Conservation (phyloP, 2,113 vertebrate genomes). For the Cheilinus undulatus region DNA sequence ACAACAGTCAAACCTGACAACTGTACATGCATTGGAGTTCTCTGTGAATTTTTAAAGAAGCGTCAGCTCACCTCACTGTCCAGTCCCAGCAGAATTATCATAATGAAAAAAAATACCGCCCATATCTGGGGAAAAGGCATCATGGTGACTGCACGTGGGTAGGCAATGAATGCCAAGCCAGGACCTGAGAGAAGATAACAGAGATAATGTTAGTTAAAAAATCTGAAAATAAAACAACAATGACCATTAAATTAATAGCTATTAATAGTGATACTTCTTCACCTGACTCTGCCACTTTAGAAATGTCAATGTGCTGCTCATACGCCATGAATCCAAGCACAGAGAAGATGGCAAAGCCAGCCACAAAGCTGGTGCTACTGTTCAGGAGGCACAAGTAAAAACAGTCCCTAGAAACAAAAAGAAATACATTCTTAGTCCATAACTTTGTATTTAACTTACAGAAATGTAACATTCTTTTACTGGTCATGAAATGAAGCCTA, state of each 20-base stretch:
- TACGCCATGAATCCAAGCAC: conserved; percentile 92
- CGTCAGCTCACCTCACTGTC: conserved; percentile 81
- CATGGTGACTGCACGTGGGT: conserved; percentile 85
- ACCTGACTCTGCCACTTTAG: conserved; percentile 92
- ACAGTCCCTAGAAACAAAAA: conserved; percentile 86
- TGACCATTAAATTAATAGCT: not conserved
- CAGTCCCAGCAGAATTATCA: conserved; percentile 85
- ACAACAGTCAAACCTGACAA: not conserved
- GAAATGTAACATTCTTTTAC: too few species aligned
- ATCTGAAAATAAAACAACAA: not conserved
- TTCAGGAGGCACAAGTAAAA: conserved; percentile 93
- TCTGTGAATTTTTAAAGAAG: not conserved
- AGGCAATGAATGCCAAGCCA: conserved; percentile 85
- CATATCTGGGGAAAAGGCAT: conserved; percentile 86
- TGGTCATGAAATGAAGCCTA: too few species aligned
- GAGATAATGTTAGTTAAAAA: not conserved
- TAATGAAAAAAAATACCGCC: conserved; percentile 84
- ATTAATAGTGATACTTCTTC: not conserved
- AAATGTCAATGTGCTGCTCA: conserved; percentile 88
- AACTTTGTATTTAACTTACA: not conserved
- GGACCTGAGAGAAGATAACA: conserved; percentile 73
- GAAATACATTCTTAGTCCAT: not conserved
- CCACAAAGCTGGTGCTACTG: conserved; percentile 93
- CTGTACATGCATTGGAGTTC: too few species aligned
- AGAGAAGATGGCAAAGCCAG: conserved; percentile 96